phyloP scores from a whole-genome alignment of 2,797 vertebrate genomes.

The Sebastiscus tertius region DNA sequence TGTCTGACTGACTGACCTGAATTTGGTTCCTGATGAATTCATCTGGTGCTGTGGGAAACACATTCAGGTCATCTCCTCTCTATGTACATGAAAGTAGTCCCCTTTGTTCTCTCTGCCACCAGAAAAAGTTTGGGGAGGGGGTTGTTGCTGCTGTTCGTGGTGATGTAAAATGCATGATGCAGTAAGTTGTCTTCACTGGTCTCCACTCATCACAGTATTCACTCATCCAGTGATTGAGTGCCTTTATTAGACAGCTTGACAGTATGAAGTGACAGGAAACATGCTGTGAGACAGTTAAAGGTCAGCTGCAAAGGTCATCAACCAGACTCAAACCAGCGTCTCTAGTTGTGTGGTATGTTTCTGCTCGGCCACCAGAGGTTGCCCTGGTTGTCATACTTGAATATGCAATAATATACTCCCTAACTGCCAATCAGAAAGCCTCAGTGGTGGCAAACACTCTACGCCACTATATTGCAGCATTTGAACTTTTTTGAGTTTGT shows the following conservation, averaged over 20 bases:
- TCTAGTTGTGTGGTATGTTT: background rate
- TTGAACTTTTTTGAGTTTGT: background rate
- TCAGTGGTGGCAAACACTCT: background rate
- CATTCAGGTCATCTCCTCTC: slow-evolving; percentile 5
- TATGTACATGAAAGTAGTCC: background rate
- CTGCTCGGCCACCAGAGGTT: background rate
- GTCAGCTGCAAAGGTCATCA: background rate
- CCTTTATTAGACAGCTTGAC: background rate
- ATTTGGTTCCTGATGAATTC: slow-evolving; percentile 24
- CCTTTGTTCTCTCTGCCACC: background rate
- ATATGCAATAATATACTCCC: background rate
- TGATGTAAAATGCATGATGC: background rate
- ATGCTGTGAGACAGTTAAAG: background rate
- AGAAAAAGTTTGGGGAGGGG: background rate
- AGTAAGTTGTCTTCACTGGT: background rate
- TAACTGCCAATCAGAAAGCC: background rate
- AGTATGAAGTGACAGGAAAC: slow-evolving; percentile 8
- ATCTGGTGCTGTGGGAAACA: background rate
- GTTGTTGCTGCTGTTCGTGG: background rate
- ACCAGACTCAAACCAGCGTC: background rate
- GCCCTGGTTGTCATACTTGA: background rate
- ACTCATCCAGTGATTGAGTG: slow-evolving; percentile 19
- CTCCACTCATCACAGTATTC: slow-evolving; percentile 18
- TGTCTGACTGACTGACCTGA: slow-evolving; percentile 15
- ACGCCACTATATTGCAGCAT: background rate